Evolutionary conservation across 1,140 invertebrate species (phyloP), one percentile per base, ranked within the genome.

Genomic region (Zaprionus inermis): DNA sequence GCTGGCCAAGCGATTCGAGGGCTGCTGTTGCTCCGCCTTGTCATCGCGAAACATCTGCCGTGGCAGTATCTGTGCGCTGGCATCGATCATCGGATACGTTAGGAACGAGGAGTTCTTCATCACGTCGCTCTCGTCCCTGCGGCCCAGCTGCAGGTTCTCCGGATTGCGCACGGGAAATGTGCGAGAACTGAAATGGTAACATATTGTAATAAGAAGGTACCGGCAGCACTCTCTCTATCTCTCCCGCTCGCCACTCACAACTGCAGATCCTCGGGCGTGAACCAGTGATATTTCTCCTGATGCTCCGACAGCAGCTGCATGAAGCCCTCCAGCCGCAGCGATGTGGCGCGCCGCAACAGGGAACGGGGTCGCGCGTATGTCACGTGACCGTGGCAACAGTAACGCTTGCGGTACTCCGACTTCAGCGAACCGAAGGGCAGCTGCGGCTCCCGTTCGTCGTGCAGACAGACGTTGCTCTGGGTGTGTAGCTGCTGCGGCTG

Each of bases 81-180:
- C 75, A 54, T 92, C 89, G 36, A 92, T 55, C 84, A 91, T 84
- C 32, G 90, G 90, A 51, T 86, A 77, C 6, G 69, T 74, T 3
- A 92, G 79, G 61, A 72, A 92, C 10, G 91, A 92, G 38, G 91
- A 92, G 71, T 84, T 91, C 46, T 91, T 90, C 91, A 91, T 91
- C 24, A 63, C 59, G 46, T 59, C 20, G 49, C 36, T 34, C 24
- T 22, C 57, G 60, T 46, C n/a, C 2, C 7, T 64, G 12, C 72
- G 74, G 24, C 64, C 61, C 32, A 92, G 34, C 59, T 74, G 79
- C 46, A 90, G 59, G 59, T 78, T 90, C 79, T 90, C 82, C 16
- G 91, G 84, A 67, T 90, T 90, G 52, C 81, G 79, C 30, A 91
- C 79, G 6, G 85, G 78, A 72, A 68, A 90, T 9, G 73, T 70